phyloP scores from a whole-genome alignment of 1,140 invertebrate genomes.

The Meloidogyne floridensis region DNA sequence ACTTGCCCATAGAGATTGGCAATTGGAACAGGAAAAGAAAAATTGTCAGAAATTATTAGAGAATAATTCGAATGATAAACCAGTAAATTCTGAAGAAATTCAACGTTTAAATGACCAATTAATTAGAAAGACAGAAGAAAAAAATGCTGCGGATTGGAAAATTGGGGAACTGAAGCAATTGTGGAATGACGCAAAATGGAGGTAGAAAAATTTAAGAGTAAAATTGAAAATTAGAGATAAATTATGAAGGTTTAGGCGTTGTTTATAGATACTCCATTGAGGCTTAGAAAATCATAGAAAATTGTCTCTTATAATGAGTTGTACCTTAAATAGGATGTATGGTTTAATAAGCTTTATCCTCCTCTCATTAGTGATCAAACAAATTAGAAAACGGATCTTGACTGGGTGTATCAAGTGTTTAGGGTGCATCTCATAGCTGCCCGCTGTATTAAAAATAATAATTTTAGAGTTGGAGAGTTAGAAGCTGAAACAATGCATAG shows the following conservation, averaged over 20 bases:
- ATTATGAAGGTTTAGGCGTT: too few relatives aligned
- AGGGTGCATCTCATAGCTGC: too few relatives aligned
- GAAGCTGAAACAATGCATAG: conserved; percentile 47
- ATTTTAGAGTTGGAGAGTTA: conserved; percentile 46
- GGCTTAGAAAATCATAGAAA: too few relatives aligned
- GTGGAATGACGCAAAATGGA: conserved; percentile 57
- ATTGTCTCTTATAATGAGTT: too few relatives aligned
- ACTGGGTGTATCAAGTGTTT: too few relatives aligned
- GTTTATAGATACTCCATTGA: too few relatives aligned
- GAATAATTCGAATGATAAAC: neutral
- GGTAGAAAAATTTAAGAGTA: conserved; percentile 16
- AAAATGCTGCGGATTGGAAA: conserved; percentile 28
- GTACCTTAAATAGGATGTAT: too few relatives aligned
- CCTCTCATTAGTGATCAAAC: too few relatives aligned
- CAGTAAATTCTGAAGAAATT: conserved; percentile 37
- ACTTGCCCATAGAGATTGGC: conserved; percentile 37
- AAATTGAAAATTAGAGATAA: neutral
- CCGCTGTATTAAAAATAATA: too few relatives aligned
- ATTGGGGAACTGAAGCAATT: conserved; percentile 46
- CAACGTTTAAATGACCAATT: conserved; percentile 36
- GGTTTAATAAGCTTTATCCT: too few relatives aligned
- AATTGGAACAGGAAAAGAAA: conserved; percentile 32
- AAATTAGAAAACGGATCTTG: too few relatives aligned
- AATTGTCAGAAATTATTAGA: neutral
- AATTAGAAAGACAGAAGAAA: conserved; percentile 28